These are phyloP conservation scores for Silurus glanis DNA, from an alignment of 2,113 vertebrate genomes.

Conservation along the genomic window DNA sequence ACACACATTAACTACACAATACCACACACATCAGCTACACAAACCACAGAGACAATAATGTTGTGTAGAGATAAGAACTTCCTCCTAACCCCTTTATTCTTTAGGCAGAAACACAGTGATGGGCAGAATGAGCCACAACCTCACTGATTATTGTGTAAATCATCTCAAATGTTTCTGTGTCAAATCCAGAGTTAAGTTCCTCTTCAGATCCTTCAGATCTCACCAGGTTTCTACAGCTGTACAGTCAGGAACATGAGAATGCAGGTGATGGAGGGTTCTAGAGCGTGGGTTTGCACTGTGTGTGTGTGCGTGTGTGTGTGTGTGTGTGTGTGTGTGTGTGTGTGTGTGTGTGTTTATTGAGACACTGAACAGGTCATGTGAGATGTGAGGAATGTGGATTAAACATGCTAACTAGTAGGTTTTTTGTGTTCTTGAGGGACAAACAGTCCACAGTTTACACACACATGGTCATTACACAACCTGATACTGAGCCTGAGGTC, in stretches of 20 bases:
- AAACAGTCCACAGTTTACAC: background rate
- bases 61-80: background rate
- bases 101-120: background rate
- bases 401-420: background rate
- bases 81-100: background rate
- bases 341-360: background rate
- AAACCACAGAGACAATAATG: background rate
- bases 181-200: background rate
- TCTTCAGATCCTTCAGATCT: background rate
- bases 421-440: background rate
- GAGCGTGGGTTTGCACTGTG: background rate
- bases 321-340: background rate
- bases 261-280: background rate
- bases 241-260: background rate
- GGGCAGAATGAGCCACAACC: background rate
- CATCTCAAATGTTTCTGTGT: background rate
- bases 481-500: background rate
- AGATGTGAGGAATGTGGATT: conserved; percentile 4
- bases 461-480: background rate
- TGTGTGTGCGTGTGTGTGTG: background rate
- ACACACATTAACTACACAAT: no score
- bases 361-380: background rate
- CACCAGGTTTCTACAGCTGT: background rate
- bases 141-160: background rate
- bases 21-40: background rate